Evolutionary conservation across 2,888 invertebrate genomes (phyloP), one percentile per base, ranked within the genome.

Genomic region (Luperina nickerlii): DNA sequence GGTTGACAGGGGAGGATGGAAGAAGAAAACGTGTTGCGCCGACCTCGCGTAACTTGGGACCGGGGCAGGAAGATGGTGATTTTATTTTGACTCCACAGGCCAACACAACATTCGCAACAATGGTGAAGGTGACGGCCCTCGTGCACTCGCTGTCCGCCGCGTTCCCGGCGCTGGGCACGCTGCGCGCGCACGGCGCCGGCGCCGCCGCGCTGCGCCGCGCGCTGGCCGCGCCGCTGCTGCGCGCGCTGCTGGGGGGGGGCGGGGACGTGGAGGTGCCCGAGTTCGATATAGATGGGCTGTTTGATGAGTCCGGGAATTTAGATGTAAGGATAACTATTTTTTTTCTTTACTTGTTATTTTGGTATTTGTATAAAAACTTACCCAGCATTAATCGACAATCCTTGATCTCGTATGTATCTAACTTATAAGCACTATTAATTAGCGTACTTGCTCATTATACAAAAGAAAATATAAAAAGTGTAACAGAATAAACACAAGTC

Each of bases 31-130:
- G 32, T 63, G 32, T 20, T 63, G 32, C 15, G 3, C 27, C 4
- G 4, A 63, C 2, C 9, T 3, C 9, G 5, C 11, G 63, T 32
- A 63, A 63, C 18, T 8, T 32, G 32, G 20, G 1, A 20, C 9
- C 1, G 32, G 63, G 13, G 0, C 32, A 32, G 18, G 32, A 3
- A 32, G 32, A 63, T 9, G 9, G 20, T 32, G 63, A 4, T 32
- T 32, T 5, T 63, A 11, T 11, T 27, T 45, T 13, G 3, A 4
- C 1, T 60, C 66, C 27, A 11, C 92, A 97, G 97, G 97, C 97
- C 0, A 98, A 97, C 92, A 89, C 93, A 9, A 97, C 97, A 0
- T 97, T 97, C 87, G 93, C 96, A 0, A 96, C 97, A 70, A 94
- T 97, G 90, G 93, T 95, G 45, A 95, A 95, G 20, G 89, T 97